A percentile compares a stretch with the other conserved stretches of the same genome.
These are phyloP conservation scores for Scaptomyza graminum DNA, from an alignment of 1,140 invertebrate species.

Conservation along the genomic window DNA sequence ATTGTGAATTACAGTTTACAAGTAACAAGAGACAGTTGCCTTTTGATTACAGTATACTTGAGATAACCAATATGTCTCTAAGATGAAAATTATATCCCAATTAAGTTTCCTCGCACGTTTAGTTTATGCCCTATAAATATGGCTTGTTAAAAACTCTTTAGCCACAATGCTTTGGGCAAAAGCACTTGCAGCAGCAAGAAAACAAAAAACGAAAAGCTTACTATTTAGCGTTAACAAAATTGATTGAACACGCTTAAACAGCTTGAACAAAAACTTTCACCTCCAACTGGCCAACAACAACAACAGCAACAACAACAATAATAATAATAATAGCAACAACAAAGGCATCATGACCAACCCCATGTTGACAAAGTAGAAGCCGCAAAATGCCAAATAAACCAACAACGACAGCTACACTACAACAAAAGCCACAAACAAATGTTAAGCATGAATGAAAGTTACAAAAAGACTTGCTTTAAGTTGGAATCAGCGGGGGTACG, in stretches of 20 bases:
- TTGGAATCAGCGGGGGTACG: background rate
- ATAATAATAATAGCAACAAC: slow-evolving; percentile 20
- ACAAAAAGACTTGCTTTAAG: slow-evolving; percentile 57
- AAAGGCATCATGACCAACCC: slow-evolving; percentile 8
- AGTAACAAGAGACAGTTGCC: too few species aligned
- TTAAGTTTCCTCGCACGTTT: too few species aligned
- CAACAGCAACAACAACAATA: slow-evolving; percentile 21
- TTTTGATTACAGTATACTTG: too few species aligned
- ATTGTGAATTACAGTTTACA: too few species aligned
- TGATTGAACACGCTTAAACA: slow-evolving; percentile 70
- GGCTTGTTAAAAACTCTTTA: too few species aligned
- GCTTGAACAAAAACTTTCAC: slow-evolving; percentile 73
- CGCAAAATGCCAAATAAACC: slow-evolving; percentile 51
- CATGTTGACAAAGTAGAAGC: slow-evolving; percentile 63
- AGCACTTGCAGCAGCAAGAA: slow-evolving; percentile 11
- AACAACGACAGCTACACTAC: slow-evolving; percentile 20
- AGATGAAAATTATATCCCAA: too few species aligned
- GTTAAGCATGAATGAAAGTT: slow-evolving; percentile 67
- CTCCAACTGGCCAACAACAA: slow-evolving; percentile 46
- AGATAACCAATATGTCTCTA: too few species aligned
- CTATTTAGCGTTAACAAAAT: slow-evolving; percentile 59
- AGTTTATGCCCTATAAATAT: too few species aligned
- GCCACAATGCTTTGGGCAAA: background rate
- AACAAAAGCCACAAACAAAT: slow-evolving; percentile 39
- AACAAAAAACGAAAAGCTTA: slow-evolving; percentile 22